A percentile compares a stretch with the other conserved stretches of the same genome.
Evolutionary conservation across 2,797 vertebrate genomes (phyloP).

Genomic region (Chrysocyon brachyurus): DNA sequence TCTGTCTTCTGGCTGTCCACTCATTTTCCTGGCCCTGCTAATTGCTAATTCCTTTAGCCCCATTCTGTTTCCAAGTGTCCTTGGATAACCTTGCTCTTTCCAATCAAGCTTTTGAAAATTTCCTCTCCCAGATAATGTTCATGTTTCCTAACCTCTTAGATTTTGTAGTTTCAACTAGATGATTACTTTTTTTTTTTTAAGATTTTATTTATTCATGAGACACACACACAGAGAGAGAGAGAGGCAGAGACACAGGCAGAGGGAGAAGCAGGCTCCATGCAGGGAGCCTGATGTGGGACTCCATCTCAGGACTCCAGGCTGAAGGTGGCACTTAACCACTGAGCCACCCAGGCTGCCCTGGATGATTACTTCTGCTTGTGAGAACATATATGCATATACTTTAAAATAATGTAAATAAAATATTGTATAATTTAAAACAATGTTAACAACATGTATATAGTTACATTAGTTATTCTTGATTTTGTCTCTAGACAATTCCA

Average conservation of each 20-base stretch:
- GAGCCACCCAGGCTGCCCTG: neutral
- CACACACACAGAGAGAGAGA: too few relatives aligned
- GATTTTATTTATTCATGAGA: too few relatives aligned
- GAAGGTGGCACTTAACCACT: too few relatives aligned
- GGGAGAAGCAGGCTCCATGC: too few relatives aligned
- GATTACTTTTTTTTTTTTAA: neutral
- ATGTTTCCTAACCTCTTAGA: neutral
- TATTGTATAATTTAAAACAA: neutral
- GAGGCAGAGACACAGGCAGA: too few relatives aligned
- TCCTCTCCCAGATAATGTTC: neutral
- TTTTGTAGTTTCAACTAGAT: slow-evolving; percentile 44
- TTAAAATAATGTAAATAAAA: neutral
- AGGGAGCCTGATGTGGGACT: too few relatives aligned
- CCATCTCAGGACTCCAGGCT: too few relatives aligned
- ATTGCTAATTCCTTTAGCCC: slow-evolving; percentile 65
- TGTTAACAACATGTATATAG: neutral
- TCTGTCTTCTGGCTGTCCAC: slow-evolving; percentile 68
- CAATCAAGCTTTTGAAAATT: slow-evolving; percentile 53
- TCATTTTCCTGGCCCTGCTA: slow-evolving; percentile 40
- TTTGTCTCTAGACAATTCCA: neutral
- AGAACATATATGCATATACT: neutral
- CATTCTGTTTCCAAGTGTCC: slow-evolving; percentile 67
- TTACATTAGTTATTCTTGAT: neutral
- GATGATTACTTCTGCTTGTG: slow-evolving; percentile 13
- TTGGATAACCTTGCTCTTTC: slow-evolving; percentile 74